Conservation (phyloP, 2,113 vertebrate species). For the Sander lucioperca region DNA sequence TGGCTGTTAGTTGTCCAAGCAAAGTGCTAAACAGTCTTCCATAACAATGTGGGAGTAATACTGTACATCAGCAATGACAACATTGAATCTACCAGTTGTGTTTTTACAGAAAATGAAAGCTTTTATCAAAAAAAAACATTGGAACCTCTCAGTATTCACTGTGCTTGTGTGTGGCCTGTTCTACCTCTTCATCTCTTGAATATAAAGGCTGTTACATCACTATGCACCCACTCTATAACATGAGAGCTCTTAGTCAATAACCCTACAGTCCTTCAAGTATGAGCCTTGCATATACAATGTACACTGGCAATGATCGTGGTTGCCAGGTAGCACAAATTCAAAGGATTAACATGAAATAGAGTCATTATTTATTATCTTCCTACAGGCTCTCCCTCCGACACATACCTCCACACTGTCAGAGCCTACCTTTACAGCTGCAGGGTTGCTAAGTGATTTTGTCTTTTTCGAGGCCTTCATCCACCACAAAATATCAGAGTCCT, state of each 20-base stretch:
- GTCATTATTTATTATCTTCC: conserved; percentile 35
- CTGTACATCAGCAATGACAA: neutral
- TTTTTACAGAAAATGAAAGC: conserved; percentile 30
- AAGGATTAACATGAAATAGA: conserved; percentile 33
- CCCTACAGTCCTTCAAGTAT: conserved; percentile 18
- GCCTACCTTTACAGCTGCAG: conserved; percentile 61
- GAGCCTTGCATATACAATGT: conserved; percentile 30
- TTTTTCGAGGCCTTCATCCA: conserved; percentile 67
- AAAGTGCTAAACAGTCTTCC: neutral
- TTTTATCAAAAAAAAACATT: conserved; percentile 42
- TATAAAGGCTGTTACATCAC: conserved; percentile 52
- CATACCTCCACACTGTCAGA: conserved; percentile 28
- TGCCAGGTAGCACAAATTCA: conserved; percentile 61
- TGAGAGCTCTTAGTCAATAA: conserved; percentile 54
- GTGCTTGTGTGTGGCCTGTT: conserved; percentile 69
- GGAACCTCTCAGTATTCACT: conserved; percentile 50
- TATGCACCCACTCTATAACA: conserved; percentile 36
- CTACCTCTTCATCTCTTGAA: conserved; percentile 53
- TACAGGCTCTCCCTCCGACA: conserved; percentile 20
- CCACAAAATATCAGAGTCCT: conserved; percentile 19
- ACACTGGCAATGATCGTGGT: conserved; percentile 33
- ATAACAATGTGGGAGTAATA: neutral
- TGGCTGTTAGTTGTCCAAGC: neutral
- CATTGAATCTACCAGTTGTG: neutral
- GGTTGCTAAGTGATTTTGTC: conserved; percentile 17